These are phyloP conservation scores for Coronaproctus castanopsis DNA, from an alignment of 2,888 invertebrate genomes.

Conservation along the genomic window DNA sequence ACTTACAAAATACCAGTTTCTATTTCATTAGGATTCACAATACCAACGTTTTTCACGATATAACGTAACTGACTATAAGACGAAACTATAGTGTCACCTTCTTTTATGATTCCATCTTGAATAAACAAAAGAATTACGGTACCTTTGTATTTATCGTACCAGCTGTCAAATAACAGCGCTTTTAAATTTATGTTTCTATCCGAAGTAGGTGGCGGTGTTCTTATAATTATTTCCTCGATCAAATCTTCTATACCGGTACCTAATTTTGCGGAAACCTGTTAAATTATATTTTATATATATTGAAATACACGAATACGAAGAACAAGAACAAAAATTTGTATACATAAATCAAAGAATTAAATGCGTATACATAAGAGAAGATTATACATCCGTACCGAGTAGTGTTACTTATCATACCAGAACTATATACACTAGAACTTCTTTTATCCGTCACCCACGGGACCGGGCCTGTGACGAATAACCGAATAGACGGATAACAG, in stretches of 20 bases:
- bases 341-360: too few relatives aligned
- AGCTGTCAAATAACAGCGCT: conserved; percentile 79
- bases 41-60: conserved; percentile 53
- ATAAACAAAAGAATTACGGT: conserved; percentile 56
- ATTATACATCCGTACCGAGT: too few relatives aligned
- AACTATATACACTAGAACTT: too few relatives aligned
- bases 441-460: too few relatives aligned
- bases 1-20: conserved; percentile 40
- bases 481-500: too few relatives aligned
- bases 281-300: too few relatives aligned
- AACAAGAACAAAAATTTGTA: neutral
- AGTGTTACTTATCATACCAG: too few relatives aligned
- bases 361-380: too few relatives aligned
- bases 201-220: conserved; percentile 52
- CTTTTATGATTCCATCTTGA: conserved; percentile 47
- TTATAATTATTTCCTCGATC: conserved; percentile 52
- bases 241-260: conserved; percentile 65
- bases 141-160: conserved; percentile 65
- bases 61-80: conserved; percentile 49
- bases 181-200: conserved; percentile 40
- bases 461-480: too few relatives aligned
- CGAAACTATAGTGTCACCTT: conserved; percentile 58
- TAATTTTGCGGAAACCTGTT: conserved; percentile 77
- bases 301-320: conserved; percentile 13
- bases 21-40: conserved; percentile 58